Base-by-base conservation (phyloP, 2,888 invertebrate species). In the Agrochola litura region DNA sequence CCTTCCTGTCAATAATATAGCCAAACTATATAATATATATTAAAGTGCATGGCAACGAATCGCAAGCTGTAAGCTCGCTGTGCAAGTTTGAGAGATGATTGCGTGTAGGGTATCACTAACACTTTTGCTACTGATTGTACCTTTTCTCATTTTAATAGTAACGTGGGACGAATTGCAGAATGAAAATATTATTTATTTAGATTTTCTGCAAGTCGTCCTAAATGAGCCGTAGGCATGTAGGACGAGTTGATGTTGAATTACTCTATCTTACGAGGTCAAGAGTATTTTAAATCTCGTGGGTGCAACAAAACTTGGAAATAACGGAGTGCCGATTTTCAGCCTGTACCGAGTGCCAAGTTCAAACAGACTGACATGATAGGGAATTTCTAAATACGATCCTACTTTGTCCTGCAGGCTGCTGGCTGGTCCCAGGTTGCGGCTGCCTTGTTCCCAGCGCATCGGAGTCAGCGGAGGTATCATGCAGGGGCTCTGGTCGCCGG, bases 381-480 rank as follows among this genome's bases (percentile, higher is more conserved):
- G 30, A 71, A 22, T 10, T 14, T 43, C 25, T 60, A 30, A 66
- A 52, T 5, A 52, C 43, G 49, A 9, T 79, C 90, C 79, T 87
- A 94, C 94, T 92, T 83, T 93, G 95, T 73, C 92, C 93, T 37
- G 93, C 87, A 46, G 90, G 88, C 65, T 94, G 95, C 78, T 95
- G 96, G 78, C 95, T 95, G 41, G 96, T 92, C 0, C 94, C 94
- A 12, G 96, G 95, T 73, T 94, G 95, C 3, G 95, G 94, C 74
- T 91, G 95, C 6, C 85, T 89, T 64, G 92, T 88, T 37, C 92
- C 93, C 65, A 95, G 95, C 19, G 97, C 97, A 89, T 97, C 97
- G 0, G 97, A 97, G 88, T 97, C 97, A 3, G 97, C 97, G 61
- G 97, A 97, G 1, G 97, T 97, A 88, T 97, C 97, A 43, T 96